Conservation (phyloP, 2,797 vertebrate genomes). For the Typhlichthys subterraneus region DNA sequence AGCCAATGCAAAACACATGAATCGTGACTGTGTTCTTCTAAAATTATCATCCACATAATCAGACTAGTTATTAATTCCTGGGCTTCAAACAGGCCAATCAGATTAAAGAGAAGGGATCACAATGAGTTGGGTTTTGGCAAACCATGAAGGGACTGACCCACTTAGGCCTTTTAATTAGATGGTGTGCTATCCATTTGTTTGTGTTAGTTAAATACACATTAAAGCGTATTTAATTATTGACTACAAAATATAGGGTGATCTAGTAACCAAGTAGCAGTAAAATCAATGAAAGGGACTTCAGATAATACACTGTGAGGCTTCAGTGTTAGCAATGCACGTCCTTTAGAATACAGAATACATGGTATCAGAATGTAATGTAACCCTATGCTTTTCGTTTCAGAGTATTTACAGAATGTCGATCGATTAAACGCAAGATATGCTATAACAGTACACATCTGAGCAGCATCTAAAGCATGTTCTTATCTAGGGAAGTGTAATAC, state of each 20-base stretch:
- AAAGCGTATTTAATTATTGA: slow-evolving; percentile 57
- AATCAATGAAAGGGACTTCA: slow-evolving; percentile 15
- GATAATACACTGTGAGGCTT: slow-evolving; percentile 23
- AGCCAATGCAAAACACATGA: slow-evolving; percentile 18
- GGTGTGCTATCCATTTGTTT: slow-evolving; percentile 60
- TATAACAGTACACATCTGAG: slow-evolving; percentile 1
- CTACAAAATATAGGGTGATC: slow-evolving; percentile 12
- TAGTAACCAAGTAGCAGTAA: slow-evolving; percentile 10
- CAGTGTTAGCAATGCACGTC: slow-evolving; percentile 3
- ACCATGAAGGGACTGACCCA: slow-evolving; percentile 48
- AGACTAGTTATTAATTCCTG: slow-evolving; percentile 38
- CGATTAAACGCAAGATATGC: slow-evolving; percentile 5
- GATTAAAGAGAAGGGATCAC: slow-evolving; percentile 51
- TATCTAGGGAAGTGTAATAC: neutral
- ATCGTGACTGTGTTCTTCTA: slow-evolving; percentile 16
- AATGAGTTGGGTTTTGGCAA: slow-evolving; percentile 50
- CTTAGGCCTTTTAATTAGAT: slow-evolving; percentile 32
- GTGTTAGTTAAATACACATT: slow-evolving; percentile 54
- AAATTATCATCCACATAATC: slow-evolving; percentile 29
- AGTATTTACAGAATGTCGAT: slow-evolving; percentile 13
- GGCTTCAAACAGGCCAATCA: slow-evolving; percentile 30
- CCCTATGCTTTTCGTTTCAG: neutral
- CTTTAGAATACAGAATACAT: neutral
- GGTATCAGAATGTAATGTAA: slow-evolving; percentile 2
- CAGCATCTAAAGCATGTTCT: neutral